A percentile compares a stretch with the other conserved stretches of the same genome.
Conservation (phyloP, 2,797 vertebrate genomes). For the Eulemur mongoz region DNA sequence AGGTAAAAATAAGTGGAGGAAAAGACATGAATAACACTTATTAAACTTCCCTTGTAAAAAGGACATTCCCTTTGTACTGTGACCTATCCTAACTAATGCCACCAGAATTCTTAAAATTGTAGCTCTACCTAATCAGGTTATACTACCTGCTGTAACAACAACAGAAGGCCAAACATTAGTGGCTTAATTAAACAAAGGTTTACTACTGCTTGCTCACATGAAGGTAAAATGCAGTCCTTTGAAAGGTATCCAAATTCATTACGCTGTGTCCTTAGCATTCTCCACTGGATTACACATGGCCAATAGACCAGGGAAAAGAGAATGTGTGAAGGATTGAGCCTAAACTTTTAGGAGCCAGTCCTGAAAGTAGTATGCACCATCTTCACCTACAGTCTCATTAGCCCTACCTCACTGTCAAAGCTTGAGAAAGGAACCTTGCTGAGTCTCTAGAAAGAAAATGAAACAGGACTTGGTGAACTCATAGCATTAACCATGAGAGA, state of each 20-base stretch:
- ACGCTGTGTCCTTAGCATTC: not conserved
- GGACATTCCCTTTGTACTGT: not conserved
- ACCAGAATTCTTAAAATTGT: not conserved
- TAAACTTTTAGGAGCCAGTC: not conserved
- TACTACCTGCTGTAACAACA: not conserved
- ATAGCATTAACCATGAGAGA: not conserved
- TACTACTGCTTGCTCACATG: not conserved
- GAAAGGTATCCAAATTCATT: not conserved
- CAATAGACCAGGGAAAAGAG: not conserved
- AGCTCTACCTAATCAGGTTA: not conserved
- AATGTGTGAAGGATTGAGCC: not conserved
- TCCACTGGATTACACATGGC: not conserved
- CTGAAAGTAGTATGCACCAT: not conserved
- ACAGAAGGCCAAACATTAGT: not conserved
- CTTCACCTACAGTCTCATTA: not conserved
- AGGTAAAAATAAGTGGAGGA: not conserved
- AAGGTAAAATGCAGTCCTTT: not conserved
- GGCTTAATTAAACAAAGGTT: not conserved
- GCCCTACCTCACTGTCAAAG: not conserved
- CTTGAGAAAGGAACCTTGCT: not conserved
- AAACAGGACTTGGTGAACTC: not conserved
- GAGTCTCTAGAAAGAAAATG: not conserved
- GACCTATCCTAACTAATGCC: not conserved
- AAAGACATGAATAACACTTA: not conserved
- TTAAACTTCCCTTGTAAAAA: not conserved